Evolutionary conservation across 2,888 invertebrate species (phyloP).

Genomic region (Acleris sparsana): DNA sequence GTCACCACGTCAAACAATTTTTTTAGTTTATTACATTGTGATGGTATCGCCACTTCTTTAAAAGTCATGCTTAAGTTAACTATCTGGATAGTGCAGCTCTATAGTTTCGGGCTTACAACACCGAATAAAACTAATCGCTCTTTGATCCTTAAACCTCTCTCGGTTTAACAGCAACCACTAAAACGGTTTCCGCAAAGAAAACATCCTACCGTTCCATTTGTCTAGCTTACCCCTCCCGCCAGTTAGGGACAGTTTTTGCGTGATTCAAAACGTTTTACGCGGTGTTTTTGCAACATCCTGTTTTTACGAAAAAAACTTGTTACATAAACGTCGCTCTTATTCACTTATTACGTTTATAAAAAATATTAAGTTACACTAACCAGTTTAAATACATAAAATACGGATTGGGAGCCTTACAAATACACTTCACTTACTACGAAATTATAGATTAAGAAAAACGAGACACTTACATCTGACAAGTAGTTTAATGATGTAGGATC

Average conservation of each 20-base stretch:
- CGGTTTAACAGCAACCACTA: slow-evolving; percentile 2
- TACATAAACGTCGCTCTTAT: slow-evolving; percentile 1
- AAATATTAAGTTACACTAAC: too few relatives aligned
- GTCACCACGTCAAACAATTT: too few relatives aligned
- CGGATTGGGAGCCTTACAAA: too few relatives aligned
- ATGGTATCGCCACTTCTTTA: too few relatives aligned
- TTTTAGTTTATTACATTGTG: too few relatives aligned
- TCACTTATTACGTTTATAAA: too few relatives aligned
- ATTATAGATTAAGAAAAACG: too few relatives aligned
- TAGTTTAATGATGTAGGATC: too few relatives aligned
- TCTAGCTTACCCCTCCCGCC: slow-evolving; percentile 33
- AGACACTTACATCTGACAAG: too few relatives aligned
- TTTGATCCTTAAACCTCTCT: slow-evolving; percentile 5
- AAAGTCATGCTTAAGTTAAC: too few relatives aligned
- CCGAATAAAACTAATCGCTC: background rate
- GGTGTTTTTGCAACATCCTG: slow-evolving; percentile 47
- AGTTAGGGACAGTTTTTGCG: slow-evolving; percentile 37
- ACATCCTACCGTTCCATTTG: slow-evolving; percentile 35
- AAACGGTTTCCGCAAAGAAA: slow-evolving; percentile 30
- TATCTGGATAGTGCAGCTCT: background rate
- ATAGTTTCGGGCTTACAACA: background rate
- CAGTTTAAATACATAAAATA: too few relatives aligned
- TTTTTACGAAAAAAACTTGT: slow-evolving; percentile 38
- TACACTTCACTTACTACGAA: too few relatives aligned
- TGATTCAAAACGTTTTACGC: slow-evolving; percentile 40